Conservation (phyloP, 2,113 vertebrate genomes). For the Mystacornis crossleyi region DNA sequence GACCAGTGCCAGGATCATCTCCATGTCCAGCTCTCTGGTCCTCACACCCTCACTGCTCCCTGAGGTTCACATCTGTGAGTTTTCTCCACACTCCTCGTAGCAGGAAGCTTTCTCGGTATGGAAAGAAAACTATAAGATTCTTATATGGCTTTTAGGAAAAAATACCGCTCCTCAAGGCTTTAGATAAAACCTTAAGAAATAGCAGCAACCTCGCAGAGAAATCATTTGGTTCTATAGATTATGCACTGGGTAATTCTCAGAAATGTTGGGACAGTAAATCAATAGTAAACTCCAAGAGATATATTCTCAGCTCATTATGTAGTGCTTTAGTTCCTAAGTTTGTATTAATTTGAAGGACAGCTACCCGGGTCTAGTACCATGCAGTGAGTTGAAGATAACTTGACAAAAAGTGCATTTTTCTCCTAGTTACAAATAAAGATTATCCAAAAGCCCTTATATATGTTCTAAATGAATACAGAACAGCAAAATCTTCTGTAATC, state of each 20-base stretch:
- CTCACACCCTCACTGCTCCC: not conserved
- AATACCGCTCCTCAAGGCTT: not conserved
- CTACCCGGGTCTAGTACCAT: not conserved
- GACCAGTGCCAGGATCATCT: not conserved
- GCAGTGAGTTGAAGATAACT: not conserved
- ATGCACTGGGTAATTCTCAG: slow-evolving; percentile 41
- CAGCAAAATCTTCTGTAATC: not conserved
- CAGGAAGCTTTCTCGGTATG: not conserved
- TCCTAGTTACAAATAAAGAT: slow-evolving; percentile 13
- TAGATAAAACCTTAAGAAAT: slow-evolving; percentile 43
- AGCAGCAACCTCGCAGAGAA: not conserved
- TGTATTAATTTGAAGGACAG: slow-evolving; percentile 35
- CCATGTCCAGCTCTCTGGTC: not conserved
- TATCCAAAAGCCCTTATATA: not conserved
- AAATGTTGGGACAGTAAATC: slow-evolving; percentile 43
- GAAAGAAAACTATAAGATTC: not conserved
- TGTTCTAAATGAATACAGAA: not conserved
- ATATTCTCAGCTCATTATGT: slow-evolving; percentile 19
- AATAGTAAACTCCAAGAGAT: slow-evolving; percentile 1
- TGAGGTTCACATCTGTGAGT: not conserved
- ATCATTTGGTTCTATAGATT: slow-evolving; percentile 42
- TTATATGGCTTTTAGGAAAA: not conserved
- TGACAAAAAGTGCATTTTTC: slow-evolving; percentile 19
- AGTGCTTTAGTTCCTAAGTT: slow-evolving; percentile 21
- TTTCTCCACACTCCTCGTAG: not conserved